Base-by-base conservation (phyloP, 2,797 vertebrate genomes). In the Lacerta viridis region DNA sequence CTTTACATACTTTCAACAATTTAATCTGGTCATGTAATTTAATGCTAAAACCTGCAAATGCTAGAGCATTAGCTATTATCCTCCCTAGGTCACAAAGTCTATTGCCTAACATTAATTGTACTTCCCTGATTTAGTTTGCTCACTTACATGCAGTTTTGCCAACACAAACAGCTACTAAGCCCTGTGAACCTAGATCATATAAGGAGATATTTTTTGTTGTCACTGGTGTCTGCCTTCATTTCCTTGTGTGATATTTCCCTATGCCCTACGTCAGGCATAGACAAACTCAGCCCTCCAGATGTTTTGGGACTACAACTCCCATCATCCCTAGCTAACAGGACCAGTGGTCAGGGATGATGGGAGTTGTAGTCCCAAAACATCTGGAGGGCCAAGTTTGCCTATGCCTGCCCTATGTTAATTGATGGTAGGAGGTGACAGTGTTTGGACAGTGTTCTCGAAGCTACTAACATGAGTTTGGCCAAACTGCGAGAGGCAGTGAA, bases 1-100 rank as follows among this genome's bases (percentile, higher is more conserved):
- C 43, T 61, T 85, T 46, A 55, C 27, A 71, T 50, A 80, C 36
- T 79, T 61, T 36, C 29, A 88, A 33, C 5, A 61, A 79, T 83
- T 27, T 50, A n/a, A 55, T 79, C 5, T 20, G 10, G 43, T 27
- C 15, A 36, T 23, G 18, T 41, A 61, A 23, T 81, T 87, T 75
- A 66, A 23, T 7, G 33, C 84, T 84, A 83, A 55, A 68, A 3
- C 33, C 55, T 68, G 43, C 33, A 64, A 7, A 2, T 61, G 5
- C 74, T 50, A 55, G 2, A 55, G n/a, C 29, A 76, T 27, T 43
- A 68, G 20, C 69, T 61, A 25, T 55, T 55, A 55, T 55, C 50
- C 50, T 20, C 80, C 33, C n/a, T 80, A 8, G n/a, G 15, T 80
- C n/a, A 80, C n/a, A 59, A 33, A n/a, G 11, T 9, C 77, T 79